Evolutionary conservation across 2,113 vertebrate genomes (phyloP).

Genomic region (Cephalophus harveyi): DNA sequence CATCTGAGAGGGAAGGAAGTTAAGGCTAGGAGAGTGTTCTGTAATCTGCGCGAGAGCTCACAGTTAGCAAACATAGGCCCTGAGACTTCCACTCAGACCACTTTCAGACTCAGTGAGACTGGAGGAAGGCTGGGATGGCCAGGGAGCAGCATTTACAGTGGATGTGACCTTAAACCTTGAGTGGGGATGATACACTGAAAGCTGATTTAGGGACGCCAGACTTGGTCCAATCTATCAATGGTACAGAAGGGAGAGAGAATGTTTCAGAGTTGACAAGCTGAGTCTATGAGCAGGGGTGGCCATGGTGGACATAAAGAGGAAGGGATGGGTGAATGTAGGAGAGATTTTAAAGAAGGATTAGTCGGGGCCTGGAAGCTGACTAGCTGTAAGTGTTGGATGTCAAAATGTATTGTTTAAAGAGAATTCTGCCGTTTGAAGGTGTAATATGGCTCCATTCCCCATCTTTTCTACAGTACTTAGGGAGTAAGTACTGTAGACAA

Average conservation of each 20-base stretch:
- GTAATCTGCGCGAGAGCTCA: background rate
- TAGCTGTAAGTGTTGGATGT: background rate
- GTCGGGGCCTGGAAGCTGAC: background rate
- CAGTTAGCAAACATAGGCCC: background rate
- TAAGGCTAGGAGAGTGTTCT: background rate
- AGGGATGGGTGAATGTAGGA: background rate
- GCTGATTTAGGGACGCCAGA: background rate
- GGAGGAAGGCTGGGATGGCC: background rate
- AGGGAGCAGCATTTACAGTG: background rate
- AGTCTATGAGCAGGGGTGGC: background rate
- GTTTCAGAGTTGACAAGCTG: background rate
- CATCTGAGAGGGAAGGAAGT: background rate
- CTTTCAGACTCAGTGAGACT: background rate
- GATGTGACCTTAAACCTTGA: background rate
- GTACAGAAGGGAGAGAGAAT: background rate
- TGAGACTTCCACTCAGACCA: background rate
- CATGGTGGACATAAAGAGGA: background rate
- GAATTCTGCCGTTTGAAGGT: background rate
- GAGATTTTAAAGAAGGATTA: background rate
- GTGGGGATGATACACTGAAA: background rate
- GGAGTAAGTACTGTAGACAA: background rate
- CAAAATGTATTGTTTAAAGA: background rate
- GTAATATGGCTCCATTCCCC: background rate
- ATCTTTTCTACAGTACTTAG: background rate
- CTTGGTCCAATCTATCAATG: background rate